These are phyloP conservation scores for Vollenhovia emeryi DNA, from an alignment of 1,140 invertebrate genomes.

Conservation along the genomic window DNA sequence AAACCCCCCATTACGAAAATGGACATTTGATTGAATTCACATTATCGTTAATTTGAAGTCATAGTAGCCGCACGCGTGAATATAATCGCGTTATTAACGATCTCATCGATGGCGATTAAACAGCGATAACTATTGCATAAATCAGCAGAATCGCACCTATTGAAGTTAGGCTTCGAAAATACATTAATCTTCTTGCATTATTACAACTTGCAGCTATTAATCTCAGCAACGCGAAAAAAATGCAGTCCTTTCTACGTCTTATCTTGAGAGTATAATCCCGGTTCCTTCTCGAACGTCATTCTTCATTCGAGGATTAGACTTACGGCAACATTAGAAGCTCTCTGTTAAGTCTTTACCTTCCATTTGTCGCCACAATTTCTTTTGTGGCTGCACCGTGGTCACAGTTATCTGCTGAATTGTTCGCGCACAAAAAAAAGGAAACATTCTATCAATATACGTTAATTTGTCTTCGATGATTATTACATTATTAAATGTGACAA, in stretches of 20 bases:
- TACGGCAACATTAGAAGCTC: background rate
- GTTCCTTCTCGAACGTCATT: background rate
- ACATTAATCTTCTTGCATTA: background rate
- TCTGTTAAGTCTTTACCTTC: background rate
- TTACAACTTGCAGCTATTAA: background rate
- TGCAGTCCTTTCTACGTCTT: background rate
- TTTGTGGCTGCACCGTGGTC: background rate
- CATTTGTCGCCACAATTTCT: background rate
- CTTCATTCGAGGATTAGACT: background rate
- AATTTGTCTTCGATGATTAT: background rate
- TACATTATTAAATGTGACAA: background rate
- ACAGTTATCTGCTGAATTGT: background rate
- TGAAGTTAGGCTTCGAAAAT: background rate
- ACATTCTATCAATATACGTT: background rate
- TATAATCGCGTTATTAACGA: conserved; percentile 63
- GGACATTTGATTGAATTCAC: conserved; percentile 23
- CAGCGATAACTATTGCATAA: background rate
- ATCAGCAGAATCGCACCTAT: background rate
- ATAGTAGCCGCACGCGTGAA: background rate
- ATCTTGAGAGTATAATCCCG: background rate
- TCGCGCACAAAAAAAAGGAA: background rate
- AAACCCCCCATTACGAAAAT: background rate
- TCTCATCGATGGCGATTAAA: conserved; percentile 57
- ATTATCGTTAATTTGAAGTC: conserved; percentile 42
- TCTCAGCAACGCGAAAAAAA: background rate